These are phyloP conservation scores for Psix sp. DNA, from an alignment of 1,140 invertebrate genomes.

Conservation along the genomic window DNA sequence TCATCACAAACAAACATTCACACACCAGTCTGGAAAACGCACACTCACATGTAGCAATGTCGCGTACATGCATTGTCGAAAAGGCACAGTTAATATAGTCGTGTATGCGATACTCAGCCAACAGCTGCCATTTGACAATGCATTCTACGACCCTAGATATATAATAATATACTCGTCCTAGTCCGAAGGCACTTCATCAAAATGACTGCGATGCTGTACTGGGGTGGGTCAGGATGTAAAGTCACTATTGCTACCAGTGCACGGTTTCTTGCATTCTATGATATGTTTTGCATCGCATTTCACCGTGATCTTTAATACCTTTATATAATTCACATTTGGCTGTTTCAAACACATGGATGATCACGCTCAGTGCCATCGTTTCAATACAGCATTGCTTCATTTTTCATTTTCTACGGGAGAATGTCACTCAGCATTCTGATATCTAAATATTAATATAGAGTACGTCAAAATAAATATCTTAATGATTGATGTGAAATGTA, in stretches of 20 bases:
- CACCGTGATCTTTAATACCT: conserved; percentile 30
- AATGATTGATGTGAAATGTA: too few relatives aligned
- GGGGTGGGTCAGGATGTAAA: conserved; percentile 56
- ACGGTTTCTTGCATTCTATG: conserved; percentile 26
- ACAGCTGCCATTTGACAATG: conserved; percentile 75
- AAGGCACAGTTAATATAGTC: conserved; percentile 72
- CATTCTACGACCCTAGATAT: conserved; percentile 66
- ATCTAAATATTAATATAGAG: too few relatives aligned
- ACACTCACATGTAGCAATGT: conserved; percentile 25
- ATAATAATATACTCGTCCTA: conserved; percentile 74
- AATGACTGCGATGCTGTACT: conserved; percentile 66
- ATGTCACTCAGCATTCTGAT: too few relatives aligned
- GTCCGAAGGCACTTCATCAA: conserved; percentile 71
- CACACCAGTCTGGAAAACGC: conserved; percentile 39
- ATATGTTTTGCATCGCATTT: conserved; percentile 27
- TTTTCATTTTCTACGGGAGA: too few relatives aligned
- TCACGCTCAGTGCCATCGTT: too few relatives aligned
- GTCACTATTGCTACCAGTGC: conserved; percentile 20
- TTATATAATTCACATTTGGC: conserved; percentile 14
- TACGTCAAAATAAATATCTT: too few relatives aligned
- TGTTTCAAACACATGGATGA: conserved; percentile 23
- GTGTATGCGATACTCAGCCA: conserved; percentile 61
- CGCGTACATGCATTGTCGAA: conserved; percentile 40
- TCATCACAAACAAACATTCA: conserved; percentile 75
- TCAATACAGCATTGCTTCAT: too few relatives aligned